phyloP scores from a whole-genome alignment of 2,113 vertebrate species.

The Carollia perspicillata region DNA sequence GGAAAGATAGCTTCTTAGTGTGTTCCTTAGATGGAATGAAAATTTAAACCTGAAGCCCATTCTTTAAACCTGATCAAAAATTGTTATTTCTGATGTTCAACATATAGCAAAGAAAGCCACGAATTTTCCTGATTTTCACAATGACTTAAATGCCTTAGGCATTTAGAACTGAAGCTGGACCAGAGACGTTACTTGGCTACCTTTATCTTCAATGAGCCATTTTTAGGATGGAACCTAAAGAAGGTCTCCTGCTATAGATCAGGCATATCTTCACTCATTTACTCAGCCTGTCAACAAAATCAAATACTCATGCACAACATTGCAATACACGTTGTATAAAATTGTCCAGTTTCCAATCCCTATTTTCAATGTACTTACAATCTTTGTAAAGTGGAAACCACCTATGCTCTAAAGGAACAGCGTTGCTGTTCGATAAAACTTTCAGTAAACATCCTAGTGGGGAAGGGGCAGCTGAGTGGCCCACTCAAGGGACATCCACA shows the following conservation, averaged over 20 bases:
- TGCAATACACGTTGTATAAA: neutral
- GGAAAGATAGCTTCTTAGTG: neutral
- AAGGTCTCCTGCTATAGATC: neutral
- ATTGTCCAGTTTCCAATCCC: neutral
- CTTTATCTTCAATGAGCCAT: neutral
- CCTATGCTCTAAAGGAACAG: neutral
- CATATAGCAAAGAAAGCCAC: neutral
- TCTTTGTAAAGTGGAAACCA: neutral
- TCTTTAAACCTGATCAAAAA: neutral
- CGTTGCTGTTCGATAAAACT: neutral
- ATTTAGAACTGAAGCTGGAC: neutral
- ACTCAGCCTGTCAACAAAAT: neutral
- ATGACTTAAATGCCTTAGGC: neutral
- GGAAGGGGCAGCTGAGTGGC: neutral
- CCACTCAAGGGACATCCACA: neutral
- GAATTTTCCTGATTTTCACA: constrained; percentile 16
- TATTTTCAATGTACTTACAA: neutral
- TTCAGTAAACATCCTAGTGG: neutral
- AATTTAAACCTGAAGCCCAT: neutral
- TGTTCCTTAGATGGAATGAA: neutral
- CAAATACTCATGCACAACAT: neutral
- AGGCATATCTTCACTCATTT: neutral
- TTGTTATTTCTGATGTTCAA: constrained; percentile 3
- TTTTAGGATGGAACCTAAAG: neutral
- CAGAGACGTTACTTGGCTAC: neutral